Evolutionary conservation across 2,888 invertebrate species (phyloP).

Genomic region (Xestia ashworthii): DNA sequence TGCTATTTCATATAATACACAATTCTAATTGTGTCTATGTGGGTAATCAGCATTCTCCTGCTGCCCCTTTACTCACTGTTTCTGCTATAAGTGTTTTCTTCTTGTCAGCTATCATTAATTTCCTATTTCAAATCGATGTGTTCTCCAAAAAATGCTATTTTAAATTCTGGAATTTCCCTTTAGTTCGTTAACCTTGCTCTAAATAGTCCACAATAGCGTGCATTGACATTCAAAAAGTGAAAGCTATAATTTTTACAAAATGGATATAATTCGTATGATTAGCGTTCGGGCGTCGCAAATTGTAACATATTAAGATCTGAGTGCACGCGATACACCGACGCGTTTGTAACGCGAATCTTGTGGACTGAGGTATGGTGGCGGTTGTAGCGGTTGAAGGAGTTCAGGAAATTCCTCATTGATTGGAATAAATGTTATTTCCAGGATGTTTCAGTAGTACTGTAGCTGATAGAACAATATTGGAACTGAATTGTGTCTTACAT

Average conservation of each 20-base stretch:
- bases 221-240: slow-evolving; percentile 68
- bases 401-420: neutral
- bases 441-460: neutral
- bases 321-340: slow-evolving; percentile 68
- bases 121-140: no score
- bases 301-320: slow-evolving; percentile 68
- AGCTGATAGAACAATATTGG: neutral
- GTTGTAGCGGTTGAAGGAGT: slow-evolving; percentile 38
- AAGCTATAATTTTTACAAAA: slow-evolving; percentile 60
- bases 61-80: neutral
- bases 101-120: neutral
- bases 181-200: slow-evolving; percentile 60
- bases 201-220: slow-evolving; percentile 65
- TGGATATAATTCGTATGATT: slow-evolving; percentile 65
- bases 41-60: neutral
- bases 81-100: neutral
- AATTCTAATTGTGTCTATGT: neutral
- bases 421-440: neutral
- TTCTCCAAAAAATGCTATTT: neutral
- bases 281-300: slow-evolving; percentile 65
- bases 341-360: slow-evolving; percentile 58
- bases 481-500: neutral
- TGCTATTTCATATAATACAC: no score
- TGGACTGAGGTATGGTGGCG: slow-evolving; percentile 32
- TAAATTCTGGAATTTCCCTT: neutral